phyloP scores from a whole-genome alignment of 1,140 invertebrate species.

The Heliconius hermathena region DNA sequence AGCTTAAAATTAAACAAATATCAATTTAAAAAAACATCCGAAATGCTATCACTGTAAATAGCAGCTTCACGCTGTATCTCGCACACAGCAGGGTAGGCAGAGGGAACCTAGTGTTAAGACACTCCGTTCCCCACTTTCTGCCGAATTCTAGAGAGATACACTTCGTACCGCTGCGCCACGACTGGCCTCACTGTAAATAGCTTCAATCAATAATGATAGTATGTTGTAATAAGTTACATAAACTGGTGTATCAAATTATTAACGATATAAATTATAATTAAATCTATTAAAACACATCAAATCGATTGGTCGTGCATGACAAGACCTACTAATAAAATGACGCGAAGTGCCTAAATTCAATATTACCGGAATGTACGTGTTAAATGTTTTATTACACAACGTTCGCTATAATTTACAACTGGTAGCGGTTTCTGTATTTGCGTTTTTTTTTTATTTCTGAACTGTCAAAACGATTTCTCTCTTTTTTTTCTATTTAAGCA shows the following conservation, averaged over 20 bases:
- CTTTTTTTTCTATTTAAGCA: background rate
- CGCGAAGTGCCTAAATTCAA: conserved; percentile 2
- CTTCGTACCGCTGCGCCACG: too few species aligned
- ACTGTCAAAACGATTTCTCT: background rate
- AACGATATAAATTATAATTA: conserved; percentile 15
- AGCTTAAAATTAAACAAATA: too few species aligned
- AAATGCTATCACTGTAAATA: background rate
- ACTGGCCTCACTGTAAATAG: background rate
- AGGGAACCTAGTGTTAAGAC: too few species aligned
- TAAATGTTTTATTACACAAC: conserved; percentile 9
- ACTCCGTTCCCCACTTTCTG: too few species aligned
- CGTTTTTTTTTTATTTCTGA: background rate
- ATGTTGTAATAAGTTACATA: conserved; percentile 3
- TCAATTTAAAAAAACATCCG: too few species aligned
- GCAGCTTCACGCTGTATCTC: too few species aligned
- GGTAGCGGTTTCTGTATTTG: background rate
- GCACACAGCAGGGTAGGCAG: too few species aligned
- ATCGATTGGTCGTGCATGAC: conserved; percentile 5
- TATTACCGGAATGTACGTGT: background rate
- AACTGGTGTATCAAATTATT: background rate
- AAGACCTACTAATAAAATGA: conserved; percentile 5
- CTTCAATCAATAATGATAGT: background rate
- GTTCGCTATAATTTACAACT: background rate
- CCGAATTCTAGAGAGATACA: too few species aligned
- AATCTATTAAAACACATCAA: conserved; percentile 1